These are phyloP conservation scores for Dunckerocampus dactyliophorus DNA, from an alignment of 2,113 vertebrate species.

Conservation along the genomic window DNA sequence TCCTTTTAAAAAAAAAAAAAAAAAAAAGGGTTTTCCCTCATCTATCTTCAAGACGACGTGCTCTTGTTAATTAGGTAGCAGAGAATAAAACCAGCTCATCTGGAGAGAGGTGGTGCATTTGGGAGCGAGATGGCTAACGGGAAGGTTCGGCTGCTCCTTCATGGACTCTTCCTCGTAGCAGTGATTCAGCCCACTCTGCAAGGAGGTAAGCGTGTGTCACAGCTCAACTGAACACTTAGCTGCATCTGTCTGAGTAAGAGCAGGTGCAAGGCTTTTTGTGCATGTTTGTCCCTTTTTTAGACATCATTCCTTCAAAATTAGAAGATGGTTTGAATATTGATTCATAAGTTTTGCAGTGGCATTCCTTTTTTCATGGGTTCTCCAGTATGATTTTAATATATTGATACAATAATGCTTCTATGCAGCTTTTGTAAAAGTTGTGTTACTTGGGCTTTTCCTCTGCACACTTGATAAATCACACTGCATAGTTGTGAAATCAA, in stretches of 20 bases:
- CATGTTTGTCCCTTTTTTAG: not conserved
- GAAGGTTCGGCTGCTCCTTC: slow-evolving; percentile 78
- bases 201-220: slow-evolving; percentile 83
- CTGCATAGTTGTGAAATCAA: not conserved
- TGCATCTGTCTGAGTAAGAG: slow-evolving; percentile 24
- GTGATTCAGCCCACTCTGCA: slow-evolving; percentile 82
- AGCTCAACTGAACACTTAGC: slow-evolving; percentile 38
- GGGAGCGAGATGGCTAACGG: slow-evolving; percentile 88
- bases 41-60: slow-evolving; percentile 61
- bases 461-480: not conserved
- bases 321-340: not conserved
- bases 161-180: slow-evolving; percentile 79
- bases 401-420: not conserved
- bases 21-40: slow-evolving; percentile 18
- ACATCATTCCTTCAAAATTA: not conserved
- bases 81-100: slow-evolving; percentile 90
- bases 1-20: slow-evolving; percentile 12
- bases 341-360: not conserved
- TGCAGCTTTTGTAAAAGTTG: not conserved
- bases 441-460: not conserved
- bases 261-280: slow-evolving; percentile 44
- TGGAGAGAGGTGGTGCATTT: slow-evolving; percentile 81
- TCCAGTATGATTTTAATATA: not conserved
- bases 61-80: slow-evolving; percentile 83
- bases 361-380: not conserved